A percentile compares a stretch with the other conserved stretches of the same genome.
Conservation (phyloP, 2,888 invertebrate genomes). For the Theretra japonica region DNA sequence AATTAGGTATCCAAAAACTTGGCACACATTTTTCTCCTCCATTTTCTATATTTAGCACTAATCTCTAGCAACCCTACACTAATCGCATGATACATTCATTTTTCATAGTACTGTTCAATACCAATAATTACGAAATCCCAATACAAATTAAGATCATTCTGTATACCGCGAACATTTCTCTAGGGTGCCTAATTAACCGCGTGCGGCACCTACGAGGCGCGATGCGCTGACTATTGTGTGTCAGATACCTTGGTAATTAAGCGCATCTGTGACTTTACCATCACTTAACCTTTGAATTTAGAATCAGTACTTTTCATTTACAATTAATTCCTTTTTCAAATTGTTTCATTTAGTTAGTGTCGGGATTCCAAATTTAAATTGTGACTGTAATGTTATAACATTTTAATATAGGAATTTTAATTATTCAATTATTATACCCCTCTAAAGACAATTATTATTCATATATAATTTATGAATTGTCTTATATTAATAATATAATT, state of each 20-base stretch:
- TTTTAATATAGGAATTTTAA: not conserved
- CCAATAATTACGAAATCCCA: not conserved
- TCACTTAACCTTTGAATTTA: slow-evolving; percentile 19
- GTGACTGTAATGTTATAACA: not conserved
- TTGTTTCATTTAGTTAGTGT: not conserved
- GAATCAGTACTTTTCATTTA: slow-evolving; percentile 19
- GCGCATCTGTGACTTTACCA: slow-evolving; percentile 29
- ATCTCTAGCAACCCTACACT: too few species aligned
- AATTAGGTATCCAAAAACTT: too few species aligned
- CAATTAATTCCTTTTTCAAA: slow-evolving; percentile 17
- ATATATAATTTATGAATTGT: too few species aligned
- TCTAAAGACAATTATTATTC: too few species aligned
- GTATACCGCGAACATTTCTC: slow-evolving; percentile 52
- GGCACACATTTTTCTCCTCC: not conserved
- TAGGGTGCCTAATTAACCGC: slow-evolving; percentile 75
- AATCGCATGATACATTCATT: too few species aligned
- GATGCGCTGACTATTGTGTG: slow-evolving; percentile 67
- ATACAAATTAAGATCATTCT: slow-evolving; percentile 47
- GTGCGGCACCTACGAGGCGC: slow-evolving; percentile 69
- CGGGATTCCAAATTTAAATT: not conserved
- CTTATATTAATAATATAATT: too few species aligned
- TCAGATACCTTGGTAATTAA: slow-evolving; percentile 28
- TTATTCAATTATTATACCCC: too few species aligned
- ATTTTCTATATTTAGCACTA: too few species aligned
- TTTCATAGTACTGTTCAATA: too few species aligned